Evolutionary conservation across 2,888 invertebrate species (phyloP), one percentile per base, ranked within the genome.

Genomic region (Oxytorus armatus): DNA sequence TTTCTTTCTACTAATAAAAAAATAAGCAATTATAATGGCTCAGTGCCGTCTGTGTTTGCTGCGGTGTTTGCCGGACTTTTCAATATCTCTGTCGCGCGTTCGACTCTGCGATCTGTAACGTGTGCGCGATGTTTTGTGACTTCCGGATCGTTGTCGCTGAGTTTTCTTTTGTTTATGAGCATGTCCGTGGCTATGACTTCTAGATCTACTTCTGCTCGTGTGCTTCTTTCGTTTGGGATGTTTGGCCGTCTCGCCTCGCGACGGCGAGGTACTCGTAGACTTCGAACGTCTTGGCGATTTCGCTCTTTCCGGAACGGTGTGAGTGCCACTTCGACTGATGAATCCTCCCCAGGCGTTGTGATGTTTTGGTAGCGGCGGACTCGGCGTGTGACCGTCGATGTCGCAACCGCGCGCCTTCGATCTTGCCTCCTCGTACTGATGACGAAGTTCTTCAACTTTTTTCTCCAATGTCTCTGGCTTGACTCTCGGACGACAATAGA

Each of bases 401-500:
- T 93, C 93, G n/a, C 91, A 92, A 1, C 93, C 92, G 76, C 93
- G 92, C 0, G 93, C 93, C 86, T 93, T 94, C 3, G 93, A 92
- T 85, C 95, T 93, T 0, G 95, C 94, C 79, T 95, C 95, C 77
- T 95, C 94, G 88, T 96, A 96, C 47, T 94, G 93, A 85, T 95
- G 95, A 82, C 95, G 94, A 1, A 96, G 92, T 86, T 96, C 95
- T 69, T 96, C 96, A 0, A 97, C 96, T 63, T 95, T 94, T 57
- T 94, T 94, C 86, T 97, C 97, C 66, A 97, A 91, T 51, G 94
- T 93, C 82, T 97, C 97, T 1, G 93, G 92, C 83, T 93, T 93
- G 49, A 96, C 97, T 94, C 97, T 97, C 1, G 95, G 92, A 69
- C 98, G 93, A 76, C 94, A 95, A 90, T 99, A 99, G 0, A 99